Percentiles rank a stretch among this genome's conserved stretches.
Conservation (phyloP, 2,797 vertebrate species). For the Pelochelys cantorii region DNA sequence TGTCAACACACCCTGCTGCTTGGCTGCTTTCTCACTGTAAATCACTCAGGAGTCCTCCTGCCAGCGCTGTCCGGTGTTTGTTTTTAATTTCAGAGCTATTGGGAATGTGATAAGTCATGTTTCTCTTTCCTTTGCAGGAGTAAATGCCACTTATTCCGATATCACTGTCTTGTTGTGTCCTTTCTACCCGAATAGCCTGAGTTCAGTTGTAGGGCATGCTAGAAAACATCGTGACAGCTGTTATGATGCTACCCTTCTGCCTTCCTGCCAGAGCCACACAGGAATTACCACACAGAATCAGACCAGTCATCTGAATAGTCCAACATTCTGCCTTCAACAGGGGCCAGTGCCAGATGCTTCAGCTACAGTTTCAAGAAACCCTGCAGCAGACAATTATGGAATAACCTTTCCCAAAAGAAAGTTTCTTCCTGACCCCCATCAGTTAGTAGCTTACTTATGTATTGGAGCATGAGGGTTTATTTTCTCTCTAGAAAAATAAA, state of each 20-base stretch:
- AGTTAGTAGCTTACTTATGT: not conserved
- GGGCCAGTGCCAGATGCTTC: not conserved
- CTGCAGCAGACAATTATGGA: not conserved
- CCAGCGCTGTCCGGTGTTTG: not conserved
- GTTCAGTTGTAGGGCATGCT: not conserved
- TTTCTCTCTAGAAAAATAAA: not conserved
- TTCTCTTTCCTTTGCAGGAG: not conserved
- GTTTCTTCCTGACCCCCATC: not conserved
- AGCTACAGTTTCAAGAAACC: not conserved
- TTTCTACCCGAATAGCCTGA: slow-evolving; percentile 2
- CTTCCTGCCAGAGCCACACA: not conserved
- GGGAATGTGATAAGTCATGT: not conserved
- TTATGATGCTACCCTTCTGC: not conserved
- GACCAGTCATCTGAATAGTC: not conserved
- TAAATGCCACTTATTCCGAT: slow-evolving; percentile 24
- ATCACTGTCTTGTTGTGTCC: not conserved
- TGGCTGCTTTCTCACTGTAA: slow-evolving; percentile 3
- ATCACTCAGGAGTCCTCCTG: slow-evolving; percentile 38
- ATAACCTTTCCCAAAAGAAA: not conserved
- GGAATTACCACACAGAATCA: not conserved
- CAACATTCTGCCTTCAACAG: not conserved
- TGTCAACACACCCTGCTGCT: slow-evolving; percentile 34
- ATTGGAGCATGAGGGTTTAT: not conserved
- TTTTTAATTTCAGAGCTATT: slow-evolving; percentile 2
- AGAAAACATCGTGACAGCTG: not conserved